Percentiles rank a stretch among this genome's conserved stretches.
These are phyloP conservation scores for Cephus cinctus DNA, from an alignment of 1,140 invertebrate species.

Conservation along the genomic window DNA sequence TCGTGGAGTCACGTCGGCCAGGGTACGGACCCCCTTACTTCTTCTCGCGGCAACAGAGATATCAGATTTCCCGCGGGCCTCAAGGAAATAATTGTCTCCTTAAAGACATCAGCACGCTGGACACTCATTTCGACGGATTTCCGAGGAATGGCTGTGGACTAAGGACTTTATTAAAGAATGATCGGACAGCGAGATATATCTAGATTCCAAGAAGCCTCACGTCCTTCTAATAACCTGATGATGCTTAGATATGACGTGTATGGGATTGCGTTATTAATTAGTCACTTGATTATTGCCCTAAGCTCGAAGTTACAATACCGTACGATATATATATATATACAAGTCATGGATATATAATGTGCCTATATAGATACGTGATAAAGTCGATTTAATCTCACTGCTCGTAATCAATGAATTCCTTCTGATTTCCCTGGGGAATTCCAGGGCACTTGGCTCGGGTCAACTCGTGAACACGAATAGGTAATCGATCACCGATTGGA, in stretches of 20 bases:
- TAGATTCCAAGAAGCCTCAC: conserved; percentile 28
- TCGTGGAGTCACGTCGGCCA: conserved; percentile 22
- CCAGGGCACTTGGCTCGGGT: too few species aligned
- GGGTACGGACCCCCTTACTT: conserved; percentile 27
- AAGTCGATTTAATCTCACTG: too few species aligned
- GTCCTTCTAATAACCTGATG: too few species aligned
- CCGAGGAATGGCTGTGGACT: conserved; percentile 21
- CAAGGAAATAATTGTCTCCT: conserved; percentile 36
- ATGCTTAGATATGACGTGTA: conserved; percentile 2
- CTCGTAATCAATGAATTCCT: too few species aligned
- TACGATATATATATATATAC: too few species aligned
- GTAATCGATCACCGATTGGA: too few species aligned
- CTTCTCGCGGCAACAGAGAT: conserved; percentile 9
- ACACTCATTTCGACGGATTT: conserved; percentile 31
- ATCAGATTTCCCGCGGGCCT: conserved; percentile 11
- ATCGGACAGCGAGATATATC: conserved; percentile 33
- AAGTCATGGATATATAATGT: too few species aligned
- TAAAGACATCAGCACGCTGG: conserved; percentile 23
- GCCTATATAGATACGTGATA: too few species aligned
- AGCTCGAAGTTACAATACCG: too few species aligned
- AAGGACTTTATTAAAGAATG: conserved; percentile 36
- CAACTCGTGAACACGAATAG: too few species aligned
- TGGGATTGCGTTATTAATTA: conserved; percentile 4
- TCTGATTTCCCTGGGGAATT: too few species aligned
- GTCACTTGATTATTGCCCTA: background rate